phyloP scores from a whole-genome alignment of 1,140 invertebrate genomes.

The Ceratina japonica region DNA sequence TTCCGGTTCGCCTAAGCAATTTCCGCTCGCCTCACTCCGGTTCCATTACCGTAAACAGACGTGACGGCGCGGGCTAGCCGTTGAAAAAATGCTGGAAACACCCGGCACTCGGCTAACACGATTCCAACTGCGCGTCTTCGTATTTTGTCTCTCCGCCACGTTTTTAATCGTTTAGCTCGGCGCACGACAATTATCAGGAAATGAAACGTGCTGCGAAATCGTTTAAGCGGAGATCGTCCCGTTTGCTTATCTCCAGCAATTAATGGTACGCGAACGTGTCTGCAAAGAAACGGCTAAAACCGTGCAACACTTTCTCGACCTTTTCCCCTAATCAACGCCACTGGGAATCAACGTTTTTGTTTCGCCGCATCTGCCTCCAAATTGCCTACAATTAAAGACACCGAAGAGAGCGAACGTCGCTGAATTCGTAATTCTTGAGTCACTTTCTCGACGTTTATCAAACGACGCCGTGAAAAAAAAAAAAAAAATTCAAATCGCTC shows the following conservation, averaged over 20 bases:
- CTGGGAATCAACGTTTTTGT: neutral
- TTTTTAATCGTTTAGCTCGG: neutral
- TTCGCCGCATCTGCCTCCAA: too few relatives aligned
- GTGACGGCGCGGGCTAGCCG: neutral
- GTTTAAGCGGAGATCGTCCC: neutral
- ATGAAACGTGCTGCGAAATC: neutral
- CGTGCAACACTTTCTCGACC: neutral
- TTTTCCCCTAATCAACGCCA: constrained; percentile 6
- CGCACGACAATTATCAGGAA: constrained; percentile 4
- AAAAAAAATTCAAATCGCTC: too few relatives aligned
- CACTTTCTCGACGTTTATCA: too few relatives aligned
- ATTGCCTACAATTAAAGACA: neutral
- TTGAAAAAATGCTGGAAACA: neutral
- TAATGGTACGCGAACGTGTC: neutral
- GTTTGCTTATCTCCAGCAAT: neutral
- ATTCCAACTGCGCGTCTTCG: neutral
- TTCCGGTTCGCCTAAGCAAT: constrained; percentile 17
- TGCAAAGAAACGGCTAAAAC: neutral
- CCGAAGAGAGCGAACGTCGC: neutral
- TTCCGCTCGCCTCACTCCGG: constrained; percentile 10
- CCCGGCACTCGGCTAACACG: too few relatives aligned
- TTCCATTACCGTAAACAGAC: constrained; percentile 27
- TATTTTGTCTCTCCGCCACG: neutral
- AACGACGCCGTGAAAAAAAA: too few relatives aligned
- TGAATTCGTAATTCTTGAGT: neutral